These are phyloP conservation scores for Botrylloides violaceus DNA, from an alignment of 23 tunicate species.

Conservation along the genomic window DNA sequence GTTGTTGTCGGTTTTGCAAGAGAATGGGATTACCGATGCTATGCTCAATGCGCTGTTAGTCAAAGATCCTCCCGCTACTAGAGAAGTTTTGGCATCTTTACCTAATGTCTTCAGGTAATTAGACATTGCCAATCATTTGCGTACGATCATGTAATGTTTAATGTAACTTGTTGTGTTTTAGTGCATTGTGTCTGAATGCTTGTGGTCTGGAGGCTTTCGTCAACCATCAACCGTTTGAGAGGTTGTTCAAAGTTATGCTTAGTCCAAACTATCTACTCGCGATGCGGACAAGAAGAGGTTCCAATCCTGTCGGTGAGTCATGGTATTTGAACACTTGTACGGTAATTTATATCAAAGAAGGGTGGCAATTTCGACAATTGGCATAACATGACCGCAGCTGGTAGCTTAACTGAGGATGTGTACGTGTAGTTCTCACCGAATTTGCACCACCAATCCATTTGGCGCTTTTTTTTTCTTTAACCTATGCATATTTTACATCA, in stretches of 20 bases:
- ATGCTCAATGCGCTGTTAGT: slow-evolving; percentile 91
- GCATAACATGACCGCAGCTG: too few species aligned
- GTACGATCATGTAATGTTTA: too few species aligned
- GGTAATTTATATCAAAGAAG: too few species aligned
- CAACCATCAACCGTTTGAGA: slow-evolving; percentile 84
- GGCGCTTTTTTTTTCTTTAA: too few species aligned
- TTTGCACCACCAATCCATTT: too few species aligned
- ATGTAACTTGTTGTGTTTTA: neutral
- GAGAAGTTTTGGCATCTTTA: slow-evolving; percentile 89
- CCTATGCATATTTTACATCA: too few species aligned
- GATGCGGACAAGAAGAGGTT: slow-evolving; percentile 77
- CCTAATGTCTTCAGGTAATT: slow-evolving; percentile 89
- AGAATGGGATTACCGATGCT: slow-evolving; percentile 82
- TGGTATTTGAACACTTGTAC: neutral
- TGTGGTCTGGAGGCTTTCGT: slow-evolving; percentile 87
- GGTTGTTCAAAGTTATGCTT: slow-evolving; percentile 84
- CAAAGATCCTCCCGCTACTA: slow-evolving; percentile 95
- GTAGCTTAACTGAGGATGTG: neutral
- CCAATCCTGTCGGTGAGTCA: slow-evolving; percentile 69
- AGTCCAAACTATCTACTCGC: slow-evolving; percentile 86
- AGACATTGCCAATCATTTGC: too few species aligned
- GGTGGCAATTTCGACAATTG: too few species aligned
- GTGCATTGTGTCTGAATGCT: slow-evolving; percentile 84
- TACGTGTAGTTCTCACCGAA: neutral
- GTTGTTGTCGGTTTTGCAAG: slow-evolving; percentile 79